A percentile compares a stretch with the other conserved stretches of the same genome.
Conservation (phyloP, 2,888 invertebrate species). For the Ellobium chinense region DNA sequence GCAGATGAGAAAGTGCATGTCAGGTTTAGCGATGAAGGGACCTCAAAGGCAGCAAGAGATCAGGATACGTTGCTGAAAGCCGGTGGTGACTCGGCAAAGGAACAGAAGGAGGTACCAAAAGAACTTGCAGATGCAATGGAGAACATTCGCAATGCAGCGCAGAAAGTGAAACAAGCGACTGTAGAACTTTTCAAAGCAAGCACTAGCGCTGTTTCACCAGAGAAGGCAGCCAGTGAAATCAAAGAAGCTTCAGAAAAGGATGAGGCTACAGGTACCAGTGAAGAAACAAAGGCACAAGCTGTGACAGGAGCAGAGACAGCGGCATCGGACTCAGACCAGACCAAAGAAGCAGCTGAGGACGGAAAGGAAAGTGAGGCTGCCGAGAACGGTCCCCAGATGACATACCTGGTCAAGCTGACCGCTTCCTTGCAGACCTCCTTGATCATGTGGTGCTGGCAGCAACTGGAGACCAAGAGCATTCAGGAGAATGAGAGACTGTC, state of each 20-base stretch:
- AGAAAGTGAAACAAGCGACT: background rate
- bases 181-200: no score
- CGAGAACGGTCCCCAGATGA: constrained; percentile 66
- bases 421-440: constrained; percentile 76
- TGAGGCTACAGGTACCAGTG: background rate
- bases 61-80: background rate
- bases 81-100: constrained; percentile 6
- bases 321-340: background rate
- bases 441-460: constrained; percentile 73
- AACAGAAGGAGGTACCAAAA: background rate
- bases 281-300: background rate
- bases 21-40: background rate
- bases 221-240: background rate
- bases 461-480: constrained; percentile 56
- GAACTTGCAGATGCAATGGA: constrained; percentile 1
- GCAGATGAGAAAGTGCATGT: background rate
- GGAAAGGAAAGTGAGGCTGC: constrained; percentile 34
- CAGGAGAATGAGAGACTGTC: constrained; percentile 43
- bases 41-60: background rate
- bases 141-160: background rate
- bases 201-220: background rate
- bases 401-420: constrained; percentile 73
- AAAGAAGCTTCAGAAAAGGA: background rate
- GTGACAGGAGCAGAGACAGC: background rate
- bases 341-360: background rate